Evolutionary conservation across 2,113 vertebrate genomes (phyloP), one percentile per base, ranked within the genome.

Genomic region (Alosa alosa): DNA sequence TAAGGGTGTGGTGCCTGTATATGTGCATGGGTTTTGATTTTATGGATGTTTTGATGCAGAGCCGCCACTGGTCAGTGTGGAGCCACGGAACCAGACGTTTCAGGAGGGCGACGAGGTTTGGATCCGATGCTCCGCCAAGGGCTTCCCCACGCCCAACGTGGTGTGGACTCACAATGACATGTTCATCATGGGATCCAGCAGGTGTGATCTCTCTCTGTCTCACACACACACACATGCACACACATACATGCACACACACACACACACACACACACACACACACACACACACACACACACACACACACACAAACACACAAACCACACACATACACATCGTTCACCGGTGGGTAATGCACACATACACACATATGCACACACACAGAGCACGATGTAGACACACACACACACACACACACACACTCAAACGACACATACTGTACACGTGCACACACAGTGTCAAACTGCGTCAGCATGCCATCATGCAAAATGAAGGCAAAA

Each of bases 141-240:
- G 98, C 55, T 96, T 97, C 89, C 98, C 98, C 15, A 91, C 94
- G 31, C 97, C 98, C 0, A 95, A 93, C 1, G 84, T 97, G 1
- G 91, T 96, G 46, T 99, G 98, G 98, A 99, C 95, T 0, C 89
- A 97, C 91, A 97, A 99, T 0, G 96, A 96, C 88, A 96, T 96
- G 94, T 97, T 99, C 92, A 92, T 99, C 22, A 82, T 94, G 91
- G 95, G 94, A 39, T 97, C 97, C 46, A 97, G 92, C 94, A 98
- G 98, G 98, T 97, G 64, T 0, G 20, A 4, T 8, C 60, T 9
- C 60, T 25, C 60, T n/a, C 60, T 25, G 22, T n/a, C 60, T 25
- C 60, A 7, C 60, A 25, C 55, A 60, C 55, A 60, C 55, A 60
- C 55, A 60, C 60, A 64, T 22, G 25, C 57, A 22, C 55, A n/a